phyloP scores from a whole-genome alignment of 2,888 invertebrate species.

The Melanargia galathea region DNA sequence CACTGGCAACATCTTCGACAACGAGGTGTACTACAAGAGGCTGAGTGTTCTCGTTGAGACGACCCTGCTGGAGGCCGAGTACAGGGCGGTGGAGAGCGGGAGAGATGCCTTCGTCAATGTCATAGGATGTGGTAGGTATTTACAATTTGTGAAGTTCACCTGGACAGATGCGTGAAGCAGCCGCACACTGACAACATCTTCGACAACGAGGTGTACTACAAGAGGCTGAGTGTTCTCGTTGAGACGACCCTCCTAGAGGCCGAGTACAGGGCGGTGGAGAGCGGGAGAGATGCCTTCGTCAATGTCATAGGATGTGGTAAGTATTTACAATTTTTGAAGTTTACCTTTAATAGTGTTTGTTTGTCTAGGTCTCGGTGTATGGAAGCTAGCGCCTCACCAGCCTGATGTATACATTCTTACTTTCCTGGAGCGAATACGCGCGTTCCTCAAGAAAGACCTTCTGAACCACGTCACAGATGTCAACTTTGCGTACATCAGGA shows the following conservation, averaged over 20 bases:
- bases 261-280: constrained; percentile 73
- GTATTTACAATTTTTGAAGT: background rate
- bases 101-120: constrained; percentile 83
- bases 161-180: constrained; percentile 47
- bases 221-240: constrained; percentile 74
- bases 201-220: constrained; percentile 56
- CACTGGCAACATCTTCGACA: constrained; percentile 47
- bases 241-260: constrained; percentile 84
- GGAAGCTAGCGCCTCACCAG: constrained; percentile 83
- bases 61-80: constrained; percentile 81
- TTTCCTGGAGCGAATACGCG: constrained; percentile 79
- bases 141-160: constrained; percentile 31
- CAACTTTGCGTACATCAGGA: constrained; percentile 83
- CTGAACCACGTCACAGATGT: constrained; percentile 81
- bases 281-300: constrained; percentile 77
- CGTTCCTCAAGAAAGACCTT: constrained; percentile 66
- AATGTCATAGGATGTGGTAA: constrained; percentile 84
- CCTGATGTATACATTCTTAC: constrained; percentile 82
- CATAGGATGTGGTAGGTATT: constrained; percentile 81
- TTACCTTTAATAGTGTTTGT: too few species aligned
- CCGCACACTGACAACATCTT: constrained; percentile 43
- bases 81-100: constrained; percentile 68
- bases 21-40: constrained; percentile 62
- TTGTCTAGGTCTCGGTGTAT: constrained; percentile 78
- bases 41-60: constrained; percentile 80